Evolutionary conservation across 1,140 invertebrate genomes (phyloP), one percentile per base, ranked within the genome.

Genomic region (Aphelinus atriplicis): DNA sequence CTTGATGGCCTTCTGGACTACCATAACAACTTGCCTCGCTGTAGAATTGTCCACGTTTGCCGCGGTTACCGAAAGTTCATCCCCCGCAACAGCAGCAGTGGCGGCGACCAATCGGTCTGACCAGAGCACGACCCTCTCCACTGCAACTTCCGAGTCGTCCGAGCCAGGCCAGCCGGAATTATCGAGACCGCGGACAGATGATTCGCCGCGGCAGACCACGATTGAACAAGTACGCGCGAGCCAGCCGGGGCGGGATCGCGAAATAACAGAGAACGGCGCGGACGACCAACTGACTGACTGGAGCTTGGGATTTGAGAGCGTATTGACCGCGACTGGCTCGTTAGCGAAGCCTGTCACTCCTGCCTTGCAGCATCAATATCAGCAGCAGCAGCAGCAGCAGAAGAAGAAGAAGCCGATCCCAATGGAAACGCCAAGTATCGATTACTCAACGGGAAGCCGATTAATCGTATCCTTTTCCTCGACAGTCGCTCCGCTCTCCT

Each of bases 1-100:
- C 75, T 76, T 76, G 57, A 68, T 72, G 75, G 75, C 64, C 75
- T 57, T 76, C 50, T 71, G 69, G 63, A 58, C 48, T 53, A 58
- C 60, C 10, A 9, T 66, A 63, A 57, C 62, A 63, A 51, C 58
- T 9, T 51, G 55, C 48, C 53, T 70, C 5, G 55, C 47, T 7
- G 42, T 5, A 2, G 65, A 74, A 68, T 63, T 43, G 55, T 5
- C 64, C 5, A 68, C 43, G 10, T 68, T 46, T 26, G 65, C n/a
- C 2, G 60, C 5, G 7, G 6, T 68, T 42, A 10, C 10, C 0
- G 5, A 67, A 26, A 26, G 26, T 26, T 26, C 26, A 26, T 53
- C 51, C 51, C 51, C 51, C 4, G 51, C 51, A 53, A 53, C 26
- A 26, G 47, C 1, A 46, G 50, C 43, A 9, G 26, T 3, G 1